Evolutionary conservation across 2,113 vertebrate species (phyloP).

Genomic region (Serilophus lunatus): DNA sequence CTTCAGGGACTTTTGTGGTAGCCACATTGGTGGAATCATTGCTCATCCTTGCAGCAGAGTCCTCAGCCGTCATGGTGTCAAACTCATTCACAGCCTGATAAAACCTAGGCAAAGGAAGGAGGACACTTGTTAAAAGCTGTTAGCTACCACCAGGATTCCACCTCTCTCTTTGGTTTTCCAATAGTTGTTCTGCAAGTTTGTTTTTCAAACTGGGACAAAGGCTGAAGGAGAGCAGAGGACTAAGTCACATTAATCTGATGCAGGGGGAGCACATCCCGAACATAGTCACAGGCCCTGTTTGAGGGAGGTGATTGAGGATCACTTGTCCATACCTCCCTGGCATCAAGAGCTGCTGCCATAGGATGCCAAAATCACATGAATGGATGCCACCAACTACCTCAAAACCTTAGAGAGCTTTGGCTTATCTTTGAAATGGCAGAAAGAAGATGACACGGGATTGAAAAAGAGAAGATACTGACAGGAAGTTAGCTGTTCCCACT

Average conservation of each 20-base stretch:
- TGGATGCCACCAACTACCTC: neutral
- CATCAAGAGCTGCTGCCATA: neutral
- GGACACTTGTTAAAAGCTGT: neutral
- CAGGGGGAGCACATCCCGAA: neutral
- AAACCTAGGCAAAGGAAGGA: constrained; percentile 65
- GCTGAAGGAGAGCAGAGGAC: neutral
- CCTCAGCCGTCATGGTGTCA: constrained; percentile 97
- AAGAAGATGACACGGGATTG: neutral
- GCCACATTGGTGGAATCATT: constrained; percentile 77
- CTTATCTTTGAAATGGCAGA: neutral
- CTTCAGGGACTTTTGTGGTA: constrained; percentile 78
- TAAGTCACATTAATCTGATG: neutral
- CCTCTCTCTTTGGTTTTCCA: neutral
- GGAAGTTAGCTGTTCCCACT: neutral
- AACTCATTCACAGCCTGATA: constrained; percentile 85
- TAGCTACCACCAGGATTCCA: neutral
- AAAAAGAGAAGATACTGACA: neutral
- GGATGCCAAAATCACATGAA: neutral
- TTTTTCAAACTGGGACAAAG: neutral
- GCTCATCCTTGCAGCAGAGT: constrained; percentile 89
- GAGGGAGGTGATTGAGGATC: neutral
- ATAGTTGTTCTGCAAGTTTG: neutral
- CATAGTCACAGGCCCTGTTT: neutral
- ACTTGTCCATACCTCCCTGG: neutral
- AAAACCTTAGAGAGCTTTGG: neutral